Conservation (phyloP, 2,113 vertebrate genomes). For the Zosterops hypoxanthus region DNA sequence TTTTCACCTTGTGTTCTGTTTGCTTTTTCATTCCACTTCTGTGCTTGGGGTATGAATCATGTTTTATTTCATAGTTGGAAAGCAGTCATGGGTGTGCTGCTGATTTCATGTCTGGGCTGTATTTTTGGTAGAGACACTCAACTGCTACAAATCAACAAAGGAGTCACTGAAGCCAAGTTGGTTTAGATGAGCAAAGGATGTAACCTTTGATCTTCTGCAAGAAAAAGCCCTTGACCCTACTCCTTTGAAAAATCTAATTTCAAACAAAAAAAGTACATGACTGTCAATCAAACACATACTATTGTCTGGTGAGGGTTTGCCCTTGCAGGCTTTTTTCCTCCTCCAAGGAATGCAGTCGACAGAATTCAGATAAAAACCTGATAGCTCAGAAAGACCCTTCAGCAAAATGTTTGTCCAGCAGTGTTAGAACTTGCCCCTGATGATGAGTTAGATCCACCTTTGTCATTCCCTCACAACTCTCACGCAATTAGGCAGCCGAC, state of each 20-base stretch:
- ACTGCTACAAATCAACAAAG: slow-evolving; percentile 14
- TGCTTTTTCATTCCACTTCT: slow-evolving; percentile 34
- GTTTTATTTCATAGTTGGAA: background rate
- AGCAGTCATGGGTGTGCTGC: slow-evolving; percentile 26
- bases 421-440: slow-evolving; percentile 57
- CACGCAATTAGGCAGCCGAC: background rate
- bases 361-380: slow-evolving; percentile 39
- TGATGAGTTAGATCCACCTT: slow-evolving; percentile 24
- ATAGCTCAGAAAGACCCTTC: slow-evolving; percentile 54
- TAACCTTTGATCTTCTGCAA: slow-evolving; percentile 10
- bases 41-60: slow-evolving; percentile 26
- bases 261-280: background rate
- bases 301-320: background rate
- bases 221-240: slow-evolving; percentile 23
- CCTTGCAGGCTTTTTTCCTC: background rate
- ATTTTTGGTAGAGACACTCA: background rate
- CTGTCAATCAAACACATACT: background rate
- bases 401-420: slow-evolving; percentile 56
- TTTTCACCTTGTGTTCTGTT: slow-evolving; percentile 52
- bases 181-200: slow-evolving; percentile 6
- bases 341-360: slow-evolving; percentile 8
- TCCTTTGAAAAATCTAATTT: slow-evolving; percentile 10
- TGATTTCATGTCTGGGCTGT: background rate
- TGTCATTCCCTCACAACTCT: slow-evolving; percentile 2
- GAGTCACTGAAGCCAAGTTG: background rate